These are phyloP conservation scores for Morpho deidamia DNA, from an alignment of 2,888 invertebrate genomes.

Conservation along the genomic window DNA sequence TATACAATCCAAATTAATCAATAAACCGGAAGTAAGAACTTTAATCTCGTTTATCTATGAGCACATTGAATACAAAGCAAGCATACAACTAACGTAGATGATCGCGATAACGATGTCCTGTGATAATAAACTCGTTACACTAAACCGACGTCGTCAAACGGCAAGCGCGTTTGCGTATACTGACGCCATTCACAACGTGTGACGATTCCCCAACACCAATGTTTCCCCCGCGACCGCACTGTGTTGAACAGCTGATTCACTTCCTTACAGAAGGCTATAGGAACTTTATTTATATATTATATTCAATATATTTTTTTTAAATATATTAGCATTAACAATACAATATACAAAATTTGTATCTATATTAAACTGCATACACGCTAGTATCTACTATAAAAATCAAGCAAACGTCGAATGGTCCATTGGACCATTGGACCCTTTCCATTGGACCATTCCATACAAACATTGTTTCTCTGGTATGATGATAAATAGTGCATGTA, in stretches of 20 bases:
- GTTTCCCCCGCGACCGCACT: constrained; percentile 41
- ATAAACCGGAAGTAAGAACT: not conserved
- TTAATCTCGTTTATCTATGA: not conserved
- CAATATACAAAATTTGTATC: no score
- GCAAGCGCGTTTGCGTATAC: constrained; percentile 50
- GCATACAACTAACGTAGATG: constrained; percentile 12
- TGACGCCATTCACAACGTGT: constrained; percentile 44
- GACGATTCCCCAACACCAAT: constrained; percentile 36
- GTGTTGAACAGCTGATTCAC: constrained; percentile 63
- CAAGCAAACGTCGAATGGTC: no score
- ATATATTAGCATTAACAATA: no score
- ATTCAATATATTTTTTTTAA: no score
- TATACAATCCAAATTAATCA: not conserved
- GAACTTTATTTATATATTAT: no score
- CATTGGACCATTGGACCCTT: no score
- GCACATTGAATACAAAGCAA: constrained; percentile 2
- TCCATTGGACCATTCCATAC: no score
- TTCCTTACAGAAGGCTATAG: not conserved
- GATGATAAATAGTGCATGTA: no score
- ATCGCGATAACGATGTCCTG: constrained; percentile 11
- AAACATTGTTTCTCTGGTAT: no score
- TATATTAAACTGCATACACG: no score
- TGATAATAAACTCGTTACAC: constrained; percentile 23
- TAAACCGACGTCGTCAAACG: constrained; percentile 27
- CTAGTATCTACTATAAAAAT: no score